These are phyloP conservation scores for Pseudopodoces humilis DNA, from an alignment of 2,113 vertebrate genomes.

Conservation along the genomic window DNA sequence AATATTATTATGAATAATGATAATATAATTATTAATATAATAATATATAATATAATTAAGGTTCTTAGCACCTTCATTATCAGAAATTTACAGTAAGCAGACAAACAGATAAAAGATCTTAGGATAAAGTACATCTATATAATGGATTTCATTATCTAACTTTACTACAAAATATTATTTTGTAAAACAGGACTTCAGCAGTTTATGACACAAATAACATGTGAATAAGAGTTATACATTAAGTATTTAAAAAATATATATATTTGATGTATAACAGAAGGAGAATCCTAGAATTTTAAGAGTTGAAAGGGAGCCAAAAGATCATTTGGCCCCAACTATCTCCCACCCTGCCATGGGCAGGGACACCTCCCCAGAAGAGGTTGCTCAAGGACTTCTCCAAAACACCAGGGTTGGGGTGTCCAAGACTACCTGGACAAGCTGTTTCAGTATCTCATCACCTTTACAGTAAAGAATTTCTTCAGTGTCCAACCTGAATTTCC, in stretches of 20 bases:
- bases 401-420: rapidly evolving
- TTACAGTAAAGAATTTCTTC: background rate
- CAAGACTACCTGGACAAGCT: background rate
- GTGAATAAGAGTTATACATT: background rate
- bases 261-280: background rate
- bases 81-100: background rate
- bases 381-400: background rate
- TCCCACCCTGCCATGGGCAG: background rate
- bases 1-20: background rate
- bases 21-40: too few species aligned
- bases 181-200: background rate
- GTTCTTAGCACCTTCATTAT: background rate
- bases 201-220: background rate
- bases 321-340: background rate
- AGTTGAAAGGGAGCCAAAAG: background rate
- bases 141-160: background rate
- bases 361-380: background rate
- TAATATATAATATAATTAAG: background rate
- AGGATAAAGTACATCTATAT: background rate
- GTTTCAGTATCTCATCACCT: background rate
- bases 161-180: background rate
- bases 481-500: background rate
- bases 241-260: background rate
- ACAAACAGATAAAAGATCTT: background rate
- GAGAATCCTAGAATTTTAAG: background rate